Evolutionary conservation across 2,888 invertebrate species (phyloP).

Genomic region (Lottia gigantea): DNA sequence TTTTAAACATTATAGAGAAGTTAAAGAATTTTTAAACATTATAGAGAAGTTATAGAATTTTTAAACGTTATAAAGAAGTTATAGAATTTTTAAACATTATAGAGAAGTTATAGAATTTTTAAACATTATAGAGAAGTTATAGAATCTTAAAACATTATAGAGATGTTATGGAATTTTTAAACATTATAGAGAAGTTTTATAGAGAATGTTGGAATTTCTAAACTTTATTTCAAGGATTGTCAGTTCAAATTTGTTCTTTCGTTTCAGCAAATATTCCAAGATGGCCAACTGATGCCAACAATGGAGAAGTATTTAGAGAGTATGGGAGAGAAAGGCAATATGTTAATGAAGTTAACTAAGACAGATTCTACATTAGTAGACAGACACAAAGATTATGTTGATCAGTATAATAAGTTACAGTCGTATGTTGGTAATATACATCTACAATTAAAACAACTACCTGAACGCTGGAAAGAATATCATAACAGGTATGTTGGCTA

Average conservation of each 20-base stretch:
- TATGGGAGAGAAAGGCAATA: constrained; percentile 79
- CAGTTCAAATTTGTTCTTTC: background rate
- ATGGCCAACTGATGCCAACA: constrained; percentile 53
- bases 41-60: no score
- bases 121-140: no score
- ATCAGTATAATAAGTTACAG: constrained; percentile 81
- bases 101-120: no score
- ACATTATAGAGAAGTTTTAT: no score
- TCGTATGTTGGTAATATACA: constrained; percentile 79
- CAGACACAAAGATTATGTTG: constrained; percentile 77
- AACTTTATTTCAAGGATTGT: background rate
- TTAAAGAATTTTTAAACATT: no score
- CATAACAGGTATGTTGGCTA: constrained; percentile 73
- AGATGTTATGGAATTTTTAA: no score
- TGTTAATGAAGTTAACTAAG: constrained; percentile 78
- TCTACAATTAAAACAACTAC: constrained; percentile 83
- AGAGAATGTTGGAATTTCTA: background rate
- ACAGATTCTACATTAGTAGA: constrained; percentile 77
- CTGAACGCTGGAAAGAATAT: constrained; percentile 91
- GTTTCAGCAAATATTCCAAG: constrained; percentile 66
- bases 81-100: no score
- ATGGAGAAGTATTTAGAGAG: constrained; percentile 79
- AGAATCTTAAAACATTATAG: no score
- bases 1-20: no score
- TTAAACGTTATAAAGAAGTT: no score